phyloP scores from a whole-genome alignment of 2,797 vertebrate genomes.

The Micrastur ruficollis region DNA sequence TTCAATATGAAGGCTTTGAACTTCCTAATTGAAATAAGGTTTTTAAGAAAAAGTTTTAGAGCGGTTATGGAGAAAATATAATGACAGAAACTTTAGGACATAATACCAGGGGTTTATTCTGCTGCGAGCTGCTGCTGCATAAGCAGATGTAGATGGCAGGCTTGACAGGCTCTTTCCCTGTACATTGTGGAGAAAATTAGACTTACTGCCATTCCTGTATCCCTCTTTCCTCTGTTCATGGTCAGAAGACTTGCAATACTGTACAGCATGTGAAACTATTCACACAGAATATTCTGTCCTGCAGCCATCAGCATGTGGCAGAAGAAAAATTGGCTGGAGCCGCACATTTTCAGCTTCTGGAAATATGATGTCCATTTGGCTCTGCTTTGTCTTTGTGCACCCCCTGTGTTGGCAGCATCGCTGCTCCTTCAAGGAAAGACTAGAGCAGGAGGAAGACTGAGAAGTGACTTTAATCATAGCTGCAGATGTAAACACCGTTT shows the following conservation, averaged over 20 bases:
- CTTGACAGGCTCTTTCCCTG: background rate
- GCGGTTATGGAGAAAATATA: background rate
- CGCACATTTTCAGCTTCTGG: background rate
- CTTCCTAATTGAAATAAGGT: background rate
- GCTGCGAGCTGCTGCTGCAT: background rate
- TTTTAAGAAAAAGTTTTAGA: background rate
- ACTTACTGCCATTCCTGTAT: background rate
- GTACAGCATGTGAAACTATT: background rate
- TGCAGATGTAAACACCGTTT: constrained; percentile 2
- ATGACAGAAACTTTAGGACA: background rate
- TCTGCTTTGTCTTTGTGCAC: background rate
- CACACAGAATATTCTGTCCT: background rate
- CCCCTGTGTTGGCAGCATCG: background rate
- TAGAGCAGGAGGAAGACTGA: background rate
- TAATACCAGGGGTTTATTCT: background rate
- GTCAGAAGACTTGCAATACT: background rate
- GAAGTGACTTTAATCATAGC: background rate
- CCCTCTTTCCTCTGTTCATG: background rate
- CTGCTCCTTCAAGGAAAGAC: background rate
- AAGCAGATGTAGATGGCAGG: background rate
- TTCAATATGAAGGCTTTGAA: background rate
- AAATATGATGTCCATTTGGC: background rate
- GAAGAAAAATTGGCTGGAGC: background rate
- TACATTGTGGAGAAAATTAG: background rate
- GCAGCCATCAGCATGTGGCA: background rate